Conservation (phyloP, 2,888 invertebrate genomes). For the Agrenia bidenticulata region DNA sequence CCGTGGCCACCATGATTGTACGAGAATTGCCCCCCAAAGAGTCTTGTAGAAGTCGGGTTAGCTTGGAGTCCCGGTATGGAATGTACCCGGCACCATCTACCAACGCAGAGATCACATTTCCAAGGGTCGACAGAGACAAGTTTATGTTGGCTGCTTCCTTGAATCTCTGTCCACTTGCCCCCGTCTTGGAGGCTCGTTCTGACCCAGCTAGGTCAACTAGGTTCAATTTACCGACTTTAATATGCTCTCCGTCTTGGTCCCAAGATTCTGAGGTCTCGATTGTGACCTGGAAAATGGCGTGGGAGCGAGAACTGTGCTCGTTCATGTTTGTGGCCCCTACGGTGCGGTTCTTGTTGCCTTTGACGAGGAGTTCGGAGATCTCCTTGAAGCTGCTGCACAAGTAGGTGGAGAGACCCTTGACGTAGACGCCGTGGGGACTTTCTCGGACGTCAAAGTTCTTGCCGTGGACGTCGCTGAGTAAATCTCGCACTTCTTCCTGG, state of each 20-base stretch:
- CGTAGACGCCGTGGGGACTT: slow-evolving; percentile 85
- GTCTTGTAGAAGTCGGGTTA: slow-evolving; percentile 93
- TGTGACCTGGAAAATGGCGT: slow-evolving; percentile 97
- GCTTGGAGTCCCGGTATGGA: slow-evolving; percentile 95
- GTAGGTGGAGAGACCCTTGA: slow-evolving; percentile 90
- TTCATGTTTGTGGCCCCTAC: slow-evolving; percentile 96
- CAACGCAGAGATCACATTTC: slow-evolving; percentile 96
- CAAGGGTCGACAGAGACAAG: slow-evolving; percentile 91
- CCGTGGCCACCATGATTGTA: slow-evolving; percentile 91
- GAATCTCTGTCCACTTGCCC: slow-evolving; percentile 85
- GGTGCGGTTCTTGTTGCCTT: slow-evolving; percentile 92
- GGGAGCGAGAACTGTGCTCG: slow-evolving; percentile 94
- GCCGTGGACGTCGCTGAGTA: slow-evolving; percentile 70
- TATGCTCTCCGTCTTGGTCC: slow-evolving; percentile 60
- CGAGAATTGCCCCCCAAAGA: slow-evolving; percentile 98
- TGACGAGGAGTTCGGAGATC: slow-evolving; percentile 89
- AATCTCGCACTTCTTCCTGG: slow-evolving; percentile 81
- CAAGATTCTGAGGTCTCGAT: slow-evolving; percentile 86
- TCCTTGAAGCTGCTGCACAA: slow-evolving; percentile 92
- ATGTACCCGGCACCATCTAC: slow-evolving; percentile 89
- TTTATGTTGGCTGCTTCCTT: slow-evolving; percentile 98
- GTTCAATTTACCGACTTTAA: slow-evolving; percentile 28
- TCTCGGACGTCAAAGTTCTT: slow-evolving; percentile 73
- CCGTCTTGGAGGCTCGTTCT: slow-evolving; percentile 94
- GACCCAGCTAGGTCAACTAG: slow-evolving; percentile 65